Percentiles rank a stretch among this genome's conserved stretches.
Evolutionary conservation across 2,888 invertebrate genomes (phyloP).

Genomic region (Stegophylla sp.): DNA sequence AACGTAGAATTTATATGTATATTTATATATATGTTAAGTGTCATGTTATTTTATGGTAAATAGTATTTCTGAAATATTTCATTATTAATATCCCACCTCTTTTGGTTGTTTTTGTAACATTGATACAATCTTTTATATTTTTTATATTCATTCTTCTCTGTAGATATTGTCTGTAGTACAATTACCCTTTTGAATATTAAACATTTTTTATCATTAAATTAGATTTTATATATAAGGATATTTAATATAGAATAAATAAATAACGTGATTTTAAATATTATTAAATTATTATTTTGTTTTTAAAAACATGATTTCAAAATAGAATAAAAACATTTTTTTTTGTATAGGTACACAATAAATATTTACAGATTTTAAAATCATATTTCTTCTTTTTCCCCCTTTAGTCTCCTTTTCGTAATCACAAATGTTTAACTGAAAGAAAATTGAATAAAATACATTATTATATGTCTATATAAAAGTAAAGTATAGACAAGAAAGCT

Average conservation of each 20-base stretch:
- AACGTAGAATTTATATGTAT: slow-evolving; percentile 1
- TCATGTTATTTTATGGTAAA: slow-evolving; percentile 6
- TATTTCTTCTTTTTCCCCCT: no score
- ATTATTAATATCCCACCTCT: slow-evolving; percentile 15
- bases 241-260: slow-evolving; percentile 25
- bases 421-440: no score
- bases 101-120: slow-evolving; percentile 4
- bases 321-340: no score
- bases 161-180: background rate
- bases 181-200: slow-evolving; percentile 14
- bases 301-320: slow-evolving; percentile 17
- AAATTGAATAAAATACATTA: no score
- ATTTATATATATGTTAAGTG: slow-evolving; percentile 3
- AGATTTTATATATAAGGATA: no score
- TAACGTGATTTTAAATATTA: slow-evolving; percentile 30
- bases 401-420: no score
- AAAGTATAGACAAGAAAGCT: no score
- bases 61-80: slow-evolving; percentile 7
- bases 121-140: no score
- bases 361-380: no score
- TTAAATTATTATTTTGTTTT: slow-evolving; percentile 21
- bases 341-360: no score
- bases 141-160: slow-evolving; percentile 18
- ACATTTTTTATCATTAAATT: background rate
- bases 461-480: no score